A percentile compares a stretch with the other conserved stretches of the same genome.
Evolutionary conservation across 2,113 vertebrate species (phyloP).

Genomic region (Psilopogon haemacephalus): DNA sequence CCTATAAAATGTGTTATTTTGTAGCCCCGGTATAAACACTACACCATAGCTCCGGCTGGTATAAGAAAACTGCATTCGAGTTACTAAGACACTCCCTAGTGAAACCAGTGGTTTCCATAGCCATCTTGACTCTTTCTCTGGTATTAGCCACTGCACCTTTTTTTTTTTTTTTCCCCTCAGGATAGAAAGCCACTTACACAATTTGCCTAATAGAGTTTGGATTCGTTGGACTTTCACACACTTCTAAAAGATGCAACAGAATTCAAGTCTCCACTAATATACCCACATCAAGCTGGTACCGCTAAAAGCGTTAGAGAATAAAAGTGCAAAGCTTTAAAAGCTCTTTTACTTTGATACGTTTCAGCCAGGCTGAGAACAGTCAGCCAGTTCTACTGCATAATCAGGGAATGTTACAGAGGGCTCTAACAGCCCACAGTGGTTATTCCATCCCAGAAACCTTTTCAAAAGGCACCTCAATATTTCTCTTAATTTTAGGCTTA

Average conservation of each 20-base stretch:
- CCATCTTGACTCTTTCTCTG: background rate
- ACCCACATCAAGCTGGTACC: background rate
- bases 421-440: background rate
- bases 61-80: background rate
- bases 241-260: background rate
- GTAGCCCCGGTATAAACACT: background rate
- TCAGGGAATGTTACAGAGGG: background rate
- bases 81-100: background rate
- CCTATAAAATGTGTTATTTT: background rate
- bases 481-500: background rate
- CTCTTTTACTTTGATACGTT: background rate
- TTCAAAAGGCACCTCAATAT: background rate
- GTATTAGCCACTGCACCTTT: background rate
- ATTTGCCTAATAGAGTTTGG: background rate
- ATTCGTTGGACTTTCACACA: background rate
- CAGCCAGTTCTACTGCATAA: background rate
- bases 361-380: background rate
- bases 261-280: background rate
- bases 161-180: rapidly evolving
- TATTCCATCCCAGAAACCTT: background rate
- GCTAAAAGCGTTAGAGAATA: background rate
- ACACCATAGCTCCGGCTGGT: background rate
- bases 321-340: background rate
- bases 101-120: background rate
- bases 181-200: background rate